Base-by-base conservation (phyloP, 2,888 invertebrate species). In the Drosophila longiperda region DNA sequence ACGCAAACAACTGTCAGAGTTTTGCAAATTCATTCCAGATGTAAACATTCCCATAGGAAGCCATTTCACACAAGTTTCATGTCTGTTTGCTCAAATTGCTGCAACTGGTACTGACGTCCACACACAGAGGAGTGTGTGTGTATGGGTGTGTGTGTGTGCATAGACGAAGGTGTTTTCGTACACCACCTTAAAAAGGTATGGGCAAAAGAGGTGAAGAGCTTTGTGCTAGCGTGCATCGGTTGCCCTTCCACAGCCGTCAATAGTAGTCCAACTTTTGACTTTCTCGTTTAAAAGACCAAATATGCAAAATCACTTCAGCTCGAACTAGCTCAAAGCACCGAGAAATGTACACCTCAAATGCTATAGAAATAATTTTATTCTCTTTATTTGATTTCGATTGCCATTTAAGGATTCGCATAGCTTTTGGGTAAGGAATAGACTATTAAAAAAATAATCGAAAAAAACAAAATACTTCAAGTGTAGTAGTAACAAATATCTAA, bases 21-120 rank as follows among this genome's bases (percentile, higher is more conserved):
- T 80, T 45, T 78, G 86, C 83, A 84, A 87, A 84, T 87, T 85
- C 84, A 87, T 83, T 85, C 80, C 84, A 85, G 84, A 82, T 85
- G 84, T 85, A 83, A 87, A 85, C 78, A 83, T 87, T 85, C 84
- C 78, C 84, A 87, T 75, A 83, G 84, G 86, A 87, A 87, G 75
- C 80, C 75, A 80, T 83, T 87, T 83, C 76, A 80, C 75, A 75
- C 75, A 87, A 87, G 78, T 85, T 84, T 82, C 80, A 78, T 85
- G 80, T 87, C 75, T 85, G 84, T 87, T 85, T 85, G 76, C 75
- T 71, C 78, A 80, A 78, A 66, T 80, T 67, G 78, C 88, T 85
- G 59, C 87, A 81, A 84, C 82, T 87, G 87, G 63, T 72, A 53
- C 87, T 74, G 86, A 85, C 81, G 67, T 80, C 63, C 66, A 40